Evolutionary conservation across 2,113 vertebrate species (phyloP), one percentile per base, ranked within the genome.

Genomic region (Apaloderma vittatum): DNA sequence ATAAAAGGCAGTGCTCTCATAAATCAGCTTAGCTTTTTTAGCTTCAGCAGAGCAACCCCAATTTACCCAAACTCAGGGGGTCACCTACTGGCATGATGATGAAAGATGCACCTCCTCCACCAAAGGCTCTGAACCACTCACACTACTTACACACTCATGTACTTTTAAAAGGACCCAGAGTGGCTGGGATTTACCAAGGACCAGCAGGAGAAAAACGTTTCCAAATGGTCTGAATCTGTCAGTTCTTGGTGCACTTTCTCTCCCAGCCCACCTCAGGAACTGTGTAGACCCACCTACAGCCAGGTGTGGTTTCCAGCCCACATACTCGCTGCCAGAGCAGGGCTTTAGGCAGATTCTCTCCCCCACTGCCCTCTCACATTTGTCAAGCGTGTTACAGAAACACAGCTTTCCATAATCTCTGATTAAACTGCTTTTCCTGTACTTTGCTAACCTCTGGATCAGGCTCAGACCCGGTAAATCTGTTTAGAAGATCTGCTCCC

Each of bases 381-480:
- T 85, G 68, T 81, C 86, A 93, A 66, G 34, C 0, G 0, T 30
- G 19, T 71, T 89, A 72, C 29, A 78, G 86, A 81, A 81, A 40
- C 36, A 52, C 0, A 0, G n/a, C 29, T 91, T 92, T 90, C 79
- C 57, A 51, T 88, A 95, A 92, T 61, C 12, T 3, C 48, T 12
- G 62, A 82, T 61, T 74, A 92, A 92, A 88, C 67, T 3, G 2
- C 76, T 92, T 92, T 80, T 62, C 59, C 21, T 74, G 30, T n/a
- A 78, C 73, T 78, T 94, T 27, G n/a, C 40, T 89, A 85, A 91
- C 52, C 65, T 91, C 77, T 82, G 80, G 40, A 89, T 90, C 72
- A 58, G 83, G 48, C 63, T 92, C 40, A 81, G 57, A 77, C 17
- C 29, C 88, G 66, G 75, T 80, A 90, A 80, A 95, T 86, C 79